These are phyloP conservation scores for Synaphobranchus kaupii DNA, from an alignment of 2,797 vertebrate species.

Conservation along the genomic window DNA sequence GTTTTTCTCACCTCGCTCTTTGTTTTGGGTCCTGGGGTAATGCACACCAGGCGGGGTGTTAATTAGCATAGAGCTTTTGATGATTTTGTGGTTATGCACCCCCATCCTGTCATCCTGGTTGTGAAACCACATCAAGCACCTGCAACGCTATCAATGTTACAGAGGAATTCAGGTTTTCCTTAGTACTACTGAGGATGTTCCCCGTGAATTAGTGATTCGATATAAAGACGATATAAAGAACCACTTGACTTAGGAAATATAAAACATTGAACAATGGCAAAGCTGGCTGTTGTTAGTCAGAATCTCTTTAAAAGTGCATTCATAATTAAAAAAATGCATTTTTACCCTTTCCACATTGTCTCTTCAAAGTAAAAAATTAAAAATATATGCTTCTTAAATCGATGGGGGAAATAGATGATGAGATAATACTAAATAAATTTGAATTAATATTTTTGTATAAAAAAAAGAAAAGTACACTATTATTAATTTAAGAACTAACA, in stretches of 20 bases:
- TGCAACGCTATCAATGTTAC: not conserved
- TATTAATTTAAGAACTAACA: not conserved
- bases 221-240: not conserved
- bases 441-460: not conserved
- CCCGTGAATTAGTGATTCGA: not conserved
- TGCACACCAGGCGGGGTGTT: conserved; percentile 33
- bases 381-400: not conserved
- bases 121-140: not conserved
- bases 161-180: not conserved
- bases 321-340: not conserved
- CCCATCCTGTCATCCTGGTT: not conserved
- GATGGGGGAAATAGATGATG: not conserved
- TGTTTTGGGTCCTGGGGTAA: conserved; percentile 31
- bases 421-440: not conserved
- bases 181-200: not conserved
- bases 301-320: not conserved
- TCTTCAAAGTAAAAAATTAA: not conserved
- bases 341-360: not conserved
- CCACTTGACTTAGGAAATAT: not conserved
- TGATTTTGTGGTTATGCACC: conserved; percentile 20
- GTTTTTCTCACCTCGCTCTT: conserved; percentile 37
- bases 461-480: not conserved
- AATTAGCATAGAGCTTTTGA: conserved; percentile 31
- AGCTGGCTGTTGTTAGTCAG: not conserved
- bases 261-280: not conserved